Conservation (phyloP, 2,113 vertebrate species). For the Cottus gobio region DNA sequence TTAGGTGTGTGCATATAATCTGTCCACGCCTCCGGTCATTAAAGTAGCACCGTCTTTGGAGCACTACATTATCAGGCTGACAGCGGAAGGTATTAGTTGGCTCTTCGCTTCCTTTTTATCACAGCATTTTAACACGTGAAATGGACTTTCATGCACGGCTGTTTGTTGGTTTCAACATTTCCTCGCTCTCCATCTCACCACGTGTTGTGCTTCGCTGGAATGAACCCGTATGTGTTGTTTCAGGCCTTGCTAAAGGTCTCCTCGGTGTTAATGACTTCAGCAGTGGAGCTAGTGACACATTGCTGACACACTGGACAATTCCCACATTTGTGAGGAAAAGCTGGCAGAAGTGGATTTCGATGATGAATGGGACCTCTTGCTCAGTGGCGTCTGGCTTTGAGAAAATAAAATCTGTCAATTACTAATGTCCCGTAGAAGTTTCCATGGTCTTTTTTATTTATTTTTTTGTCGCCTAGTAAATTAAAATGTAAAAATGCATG, state of each 20-base stretch:
- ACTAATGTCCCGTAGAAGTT: constrained; percentile 51
- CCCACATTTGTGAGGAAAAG: constrained; percentile 37
- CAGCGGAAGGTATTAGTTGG: constrained; percentile 49
- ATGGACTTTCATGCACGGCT: constrained; percentile 20
- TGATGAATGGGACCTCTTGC: constrained; percentile 64
- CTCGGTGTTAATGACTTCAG: constrained; percentile 45
- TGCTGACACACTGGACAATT: constrained; percentile 57
- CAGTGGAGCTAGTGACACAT: constrained; percentile 51
- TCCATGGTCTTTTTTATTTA: constrained; percentile 24
- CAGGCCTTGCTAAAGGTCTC: constrained; percentile 50
- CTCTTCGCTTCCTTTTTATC: constrained; percentile 20
- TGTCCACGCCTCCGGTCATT: constrained; percentile 62
- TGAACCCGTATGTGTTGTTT: constrained; percentile 61
- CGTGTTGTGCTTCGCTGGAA: constrained; percentile 10
- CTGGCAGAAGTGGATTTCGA: constrained; percentile 36
- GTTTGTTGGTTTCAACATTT: constrained; percentile 24
- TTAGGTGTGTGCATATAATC: constrained; percentile 49
- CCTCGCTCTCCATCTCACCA: neutral
- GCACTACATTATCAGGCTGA: constrained; percentile 32
- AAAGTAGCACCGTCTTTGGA: constrained; percentile 47
- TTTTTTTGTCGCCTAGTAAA: constrained; percentile 16
- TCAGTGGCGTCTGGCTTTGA: constrained; percentile 48
- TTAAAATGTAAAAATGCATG: constrained; percentile 65
- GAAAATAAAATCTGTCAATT: constrained; percentile 48
- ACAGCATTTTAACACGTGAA: constrained; percentile 19